Conservation (phyloP, 2,797 vertebrate species). For the Rhyacichthys aspro region DNA sequence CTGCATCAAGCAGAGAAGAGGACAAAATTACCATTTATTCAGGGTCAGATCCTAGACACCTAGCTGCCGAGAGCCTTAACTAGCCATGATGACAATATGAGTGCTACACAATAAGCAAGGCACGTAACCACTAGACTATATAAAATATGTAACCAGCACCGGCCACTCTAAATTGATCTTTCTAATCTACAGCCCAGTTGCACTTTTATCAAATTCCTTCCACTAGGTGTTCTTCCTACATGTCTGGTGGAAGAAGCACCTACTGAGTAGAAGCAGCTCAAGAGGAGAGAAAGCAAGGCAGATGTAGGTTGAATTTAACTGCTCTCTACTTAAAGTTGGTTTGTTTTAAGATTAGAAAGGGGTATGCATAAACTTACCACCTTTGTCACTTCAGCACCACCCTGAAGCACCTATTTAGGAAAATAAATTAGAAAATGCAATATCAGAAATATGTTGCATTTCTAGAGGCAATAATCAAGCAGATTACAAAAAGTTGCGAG, state of each 20-base stretch:
- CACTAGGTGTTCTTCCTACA: too few species aligned
- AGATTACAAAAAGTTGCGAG: conserved; percentile 14
- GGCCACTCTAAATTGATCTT: conserved; percentile 28
- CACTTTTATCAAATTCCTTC: conserved; percentile 17
- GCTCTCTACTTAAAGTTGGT: conserved; percentile 59
- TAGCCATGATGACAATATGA: conserved; percentile 1
- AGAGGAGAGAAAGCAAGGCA: conserved; percentile 55
- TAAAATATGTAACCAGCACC: conserved; percentile 29
- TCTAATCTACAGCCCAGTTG: conserved; percentile 19
- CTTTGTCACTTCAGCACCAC: conserved; percentile 76
- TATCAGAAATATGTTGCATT: conserved; percentile 47
- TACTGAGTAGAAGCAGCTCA: conserved; percentile 35
- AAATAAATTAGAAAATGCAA: conserved; percentile 71
- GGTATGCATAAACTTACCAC: conserved; percentile 75
- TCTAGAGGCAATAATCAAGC: conserved; percentile 27
- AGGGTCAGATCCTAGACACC: too few species aligned
- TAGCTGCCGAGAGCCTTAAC: too few species aligned
- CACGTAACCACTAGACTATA: conserved; percentile 11
- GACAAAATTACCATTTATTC: too few species aligned
- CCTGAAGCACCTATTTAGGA: conserved; percentile 77
- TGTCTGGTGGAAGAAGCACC: conserved; percentile 36
- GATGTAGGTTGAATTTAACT: conserved; percentile 40
- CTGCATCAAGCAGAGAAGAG: too few species aligned
- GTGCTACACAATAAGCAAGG: conserved; percentile 3
- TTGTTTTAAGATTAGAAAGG: conserved; percentile 57